phyloP scores from a whole-genome alignment of 2,113 vertebrate species.

The Phoxinus phoxinus region DNA sequence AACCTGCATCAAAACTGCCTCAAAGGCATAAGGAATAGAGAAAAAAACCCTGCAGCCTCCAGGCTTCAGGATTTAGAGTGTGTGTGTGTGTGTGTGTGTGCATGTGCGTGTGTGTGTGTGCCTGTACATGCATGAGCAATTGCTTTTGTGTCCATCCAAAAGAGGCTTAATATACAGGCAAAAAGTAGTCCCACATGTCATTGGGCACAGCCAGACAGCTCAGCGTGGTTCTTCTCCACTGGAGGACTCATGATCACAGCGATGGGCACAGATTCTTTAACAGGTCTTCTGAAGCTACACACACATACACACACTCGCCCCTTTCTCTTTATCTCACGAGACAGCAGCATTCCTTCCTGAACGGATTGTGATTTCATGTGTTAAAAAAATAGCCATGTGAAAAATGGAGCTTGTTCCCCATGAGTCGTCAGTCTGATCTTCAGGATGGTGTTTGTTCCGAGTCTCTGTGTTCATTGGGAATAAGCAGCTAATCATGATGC shows the following conservation, averaged over 20 bases:
- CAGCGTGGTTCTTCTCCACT: background rate
- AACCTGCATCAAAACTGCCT: background rate
- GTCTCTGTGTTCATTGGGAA: background rate
- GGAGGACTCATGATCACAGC: slow-evolving; percentile 21
- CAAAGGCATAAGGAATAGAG: background rate
- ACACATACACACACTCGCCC: slow-evolving; percentile 39
- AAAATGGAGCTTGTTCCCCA: background rate
- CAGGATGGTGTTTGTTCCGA: background rate
- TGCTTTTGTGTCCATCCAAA: slow-evolving; percentile 22
- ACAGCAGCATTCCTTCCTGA: slow-evolving; percentile 28
- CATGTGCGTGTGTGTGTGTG: background rate
- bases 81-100: background rate
- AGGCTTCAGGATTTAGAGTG: background rate
- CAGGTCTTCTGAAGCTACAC: background rate
- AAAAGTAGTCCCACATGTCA: slow-evolving; percentile 4
- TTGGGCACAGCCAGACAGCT: background rate
- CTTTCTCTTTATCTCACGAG: background rate
- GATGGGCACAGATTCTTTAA: background rate
- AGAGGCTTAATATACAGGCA: slow-evolving; percentile 6
- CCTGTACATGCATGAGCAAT: slow-evolving; percentile 14
- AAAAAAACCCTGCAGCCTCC: background rate
- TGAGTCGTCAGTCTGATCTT: background rate
- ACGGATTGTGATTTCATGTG: background rate
- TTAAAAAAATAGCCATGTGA: background rate
- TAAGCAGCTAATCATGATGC: background rate